phyloP scores from a whole-genome alignment of 2,888 invertebrate genomes.

The Pyrrhia umbra region DNA sequence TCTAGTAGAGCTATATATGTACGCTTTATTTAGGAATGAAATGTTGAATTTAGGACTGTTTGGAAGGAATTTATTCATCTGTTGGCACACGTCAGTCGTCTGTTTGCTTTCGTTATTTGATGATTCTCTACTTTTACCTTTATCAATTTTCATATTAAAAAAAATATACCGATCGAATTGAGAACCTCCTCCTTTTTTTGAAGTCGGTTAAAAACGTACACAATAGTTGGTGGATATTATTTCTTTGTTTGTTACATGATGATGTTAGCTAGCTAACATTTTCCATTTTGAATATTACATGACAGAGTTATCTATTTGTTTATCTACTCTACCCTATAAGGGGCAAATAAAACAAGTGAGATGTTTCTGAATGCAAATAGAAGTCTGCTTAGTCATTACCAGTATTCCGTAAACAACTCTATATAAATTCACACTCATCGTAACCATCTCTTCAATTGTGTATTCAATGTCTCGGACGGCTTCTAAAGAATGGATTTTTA shows the following conservation, averaged over 20 bases:
- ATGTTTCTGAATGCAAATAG: constrained; percentile 22
- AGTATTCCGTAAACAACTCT: background rate
- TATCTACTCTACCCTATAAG: constrained; percentile 11
- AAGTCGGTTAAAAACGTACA: too few relatives aligned
- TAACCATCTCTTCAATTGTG: background rate
- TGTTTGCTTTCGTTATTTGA: background rate
- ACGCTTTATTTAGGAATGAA: background rate
- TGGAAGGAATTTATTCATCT: background rate
- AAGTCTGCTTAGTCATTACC: constrained; percentile 9
- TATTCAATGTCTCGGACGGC: background rate
- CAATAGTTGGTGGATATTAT: too few relatives aligned
- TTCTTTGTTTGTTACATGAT: background rate
- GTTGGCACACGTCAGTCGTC: background rate
- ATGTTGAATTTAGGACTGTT: constrained; percentile 16
- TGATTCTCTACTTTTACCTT: background rate
- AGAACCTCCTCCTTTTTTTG: too few relatives aligned
- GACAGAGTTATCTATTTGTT: constrained; percentile 2
- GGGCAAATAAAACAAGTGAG: background rate
- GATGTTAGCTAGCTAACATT: background rate
- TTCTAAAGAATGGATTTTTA: background rate
- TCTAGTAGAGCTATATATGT: constrained; percentile 15
- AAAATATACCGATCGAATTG: too few relatives aligned
- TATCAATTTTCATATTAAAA: too few relatives aligned
- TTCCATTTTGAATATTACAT: constrained; percentile 25
- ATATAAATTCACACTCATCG: background rate